Evolutionary conservation across 1,140 invertebrate species (phyloP).

Genomic region (Aphis gossypii): DNA sequence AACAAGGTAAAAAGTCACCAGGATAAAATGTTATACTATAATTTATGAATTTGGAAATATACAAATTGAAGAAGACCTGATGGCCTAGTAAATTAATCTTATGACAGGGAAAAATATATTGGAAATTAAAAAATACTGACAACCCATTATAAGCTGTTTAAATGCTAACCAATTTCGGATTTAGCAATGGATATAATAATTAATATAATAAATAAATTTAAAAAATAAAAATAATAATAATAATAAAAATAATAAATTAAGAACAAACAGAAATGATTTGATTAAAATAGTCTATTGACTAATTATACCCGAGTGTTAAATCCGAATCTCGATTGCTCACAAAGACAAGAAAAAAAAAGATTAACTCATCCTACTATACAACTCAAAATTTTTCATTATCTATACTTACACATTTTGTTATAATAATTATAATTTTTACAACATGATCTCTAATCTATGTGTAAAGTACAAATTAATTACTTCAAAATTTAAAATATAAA

Average conservation of each 20-base stretch:
- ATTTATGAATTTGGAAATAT: constrained; percentile 51
- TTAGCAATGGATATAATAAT: constrained; percentile 54
- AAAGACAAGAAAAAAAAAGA: constrained; percentile 49
- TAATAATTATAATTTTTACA: constrained; percentile 53
- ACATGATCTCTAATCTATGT: constrained; percentile 47
- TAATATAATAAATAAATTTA: constrained; percentile 25
- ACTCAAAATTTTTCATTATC: constrained; percentile 42
- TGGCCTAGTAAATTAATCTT: constrained; percentile 40
- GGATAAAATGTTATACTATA: constrained; percentile 46
- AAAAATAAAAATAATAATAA: constrained; percentile 17
- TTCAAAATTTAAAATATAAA: constrained; percentile 11
- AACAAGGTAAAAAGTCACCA: constrained; percentile 43
- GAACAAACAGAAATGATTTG: constrained; percentile 22
- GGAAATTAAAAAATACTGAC: constrained; percentile 53
- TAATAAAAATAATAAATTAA: constrained; percentile 51
- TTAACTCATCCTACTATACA: constrained; percentile 45
- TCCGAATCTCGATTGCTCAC: constrained; percentile 53
- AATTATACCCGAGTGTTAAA: constrained; percentile 53
- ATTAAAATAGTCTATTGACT: constrained; percentile 40
- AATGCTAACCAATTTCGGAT: constrained; percentile 55
- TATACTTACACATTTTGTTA: constrained; percentile 48
- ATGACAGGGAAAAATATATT: constrained; percentile 36
- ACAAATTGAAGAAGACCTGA: constrained; percentile 44
- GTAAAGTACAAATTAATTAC: constrained; percentile 44
- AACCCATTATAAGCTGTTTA: constrained; percentile 54